Evolutionary conservation across 2,888 invertebrate genomes (phyloP).

Genomic region (Halocaridina rubra): DNA sequence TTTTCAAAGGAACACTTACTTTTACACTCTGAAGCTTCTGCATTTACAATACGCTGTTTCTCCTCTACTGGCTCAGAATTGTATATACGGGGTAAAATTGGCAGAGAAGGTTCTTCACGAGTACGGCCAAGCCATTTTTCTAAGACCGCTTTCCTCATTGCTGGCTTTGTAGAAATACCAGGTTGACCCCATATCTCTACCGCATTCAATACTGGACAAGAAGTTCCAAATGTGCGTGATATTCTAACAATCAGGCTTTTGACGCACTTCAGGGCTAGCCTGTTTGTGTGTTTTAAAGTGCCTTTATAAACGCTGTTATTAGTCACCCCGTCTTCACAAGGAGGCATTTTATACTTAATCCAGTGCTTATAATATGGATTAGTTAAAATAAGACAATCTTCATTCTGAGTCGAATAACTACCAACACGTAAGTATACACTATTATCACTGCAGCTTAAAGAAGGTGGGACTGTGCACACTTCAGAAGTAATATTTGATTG

Average conservation of each 20-base stretch:
- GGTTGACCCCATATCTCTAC: constrained; percentile 56
- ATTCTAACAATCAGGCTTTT: constrained; percentile 44
- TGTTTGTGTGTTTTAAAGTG: constrained; percentile 39
- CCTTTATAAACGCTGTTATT: constrained; percentile 7
- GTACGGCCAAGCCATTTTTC: constrained; percentile 10
- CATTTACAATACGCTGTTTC: not conserved
- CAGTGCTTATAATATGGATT: constrained; percentile 50
- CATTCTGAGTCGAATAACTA: constrained; percentile 37
- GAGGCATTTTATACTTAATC: constrained; percentile 33
- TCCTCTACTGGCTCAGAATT: constrained; percentile 27
- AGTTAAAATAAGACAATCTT: constrained; percentile 27
- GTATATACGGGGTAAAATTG: constrained; percentile 27
- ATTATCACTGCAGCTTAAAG: no score
- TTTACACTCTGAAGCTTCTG: not conserved
- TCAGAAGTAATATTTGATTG: not conserved
- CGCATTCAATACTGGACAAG: constrained; percentile 32
- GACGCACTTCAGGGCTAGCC: constrained; percentile 33
- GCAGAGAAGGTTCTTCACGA: not conserved
- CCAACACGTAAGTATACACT: constrained; percentile 44
- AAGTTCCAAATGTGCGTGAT: constrained; percentile 18
- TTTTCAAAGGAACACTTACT: no score
- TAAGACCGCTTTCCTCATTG: constrained; percentile 6
- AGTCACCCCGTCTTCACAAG: not conserved
- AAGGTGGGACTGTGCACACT: no score
- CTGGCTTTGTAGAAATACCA: constrained; percentile 10